Percentiles rank a stretch among this genome's conserved stretches.
Evolutionary conservation across 1,140 invertebrate species (phyloP).

Genomic region (Cydia amplana): DNA sequence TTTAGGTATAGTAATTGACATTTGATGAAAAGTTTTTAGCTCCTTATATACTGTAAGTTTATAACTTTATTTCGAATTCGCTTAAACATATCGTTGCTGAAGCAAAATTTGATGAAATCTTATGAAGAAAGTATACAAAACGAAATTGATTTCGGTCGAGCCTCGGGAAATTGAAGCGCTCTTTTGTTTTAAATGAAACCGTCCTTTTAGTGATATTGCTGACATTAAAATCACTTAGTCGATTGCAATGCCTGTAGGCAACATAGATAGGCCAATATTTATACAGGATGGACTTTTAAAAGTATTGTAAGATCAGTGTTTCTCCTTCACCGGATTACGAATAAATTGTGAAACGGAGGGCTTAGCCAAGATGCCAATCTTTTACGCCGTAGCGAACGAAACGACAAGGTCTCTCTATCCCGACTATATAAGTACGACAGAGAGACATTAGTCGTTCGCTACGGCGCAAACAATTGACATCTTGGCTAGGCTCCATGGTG

Average conservation of each 20-base stretch:
- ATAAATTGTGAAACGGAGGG: no score
- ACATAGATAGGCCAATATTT: no score
- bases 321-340: no score
- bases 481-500: no score
- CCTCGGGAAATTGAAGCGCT: slow-evolving; percentile 25
- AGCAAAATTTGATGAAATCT: slow-evolving; percentile 3
- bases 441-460: no score
- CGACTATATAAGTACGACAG: no score
- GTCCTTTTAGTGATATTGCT: slow-evolving; percentile 5
- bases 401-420: no score
- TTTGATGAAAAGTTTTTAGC: slow-evolving; percentile 21
- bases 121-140: slow-evolving; percentile 30
- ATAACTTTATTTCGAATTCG: slow-evolving; percentile 6
- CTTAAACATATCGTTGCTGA: slow-evolving; percentile 15
- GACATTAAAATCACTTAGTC: slow-evolving; percentile 13
- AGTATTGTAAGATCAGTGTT: no score
- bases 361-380: no score
- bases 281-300: no score
- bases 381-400: no score
- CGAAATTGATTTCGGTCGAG: slow-evolving; percentile 22
- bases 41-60: neutral
- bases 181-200: slow-evolving; percentile 12
- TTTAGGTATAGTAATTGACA: slow-evolving; percentile 16
- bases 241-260: neutral
- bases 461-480: no score